Evolutionary conservation across 2,113 vertebrate genomes (phyloP).

Genomic region (Egretta garzetta): DNA sequence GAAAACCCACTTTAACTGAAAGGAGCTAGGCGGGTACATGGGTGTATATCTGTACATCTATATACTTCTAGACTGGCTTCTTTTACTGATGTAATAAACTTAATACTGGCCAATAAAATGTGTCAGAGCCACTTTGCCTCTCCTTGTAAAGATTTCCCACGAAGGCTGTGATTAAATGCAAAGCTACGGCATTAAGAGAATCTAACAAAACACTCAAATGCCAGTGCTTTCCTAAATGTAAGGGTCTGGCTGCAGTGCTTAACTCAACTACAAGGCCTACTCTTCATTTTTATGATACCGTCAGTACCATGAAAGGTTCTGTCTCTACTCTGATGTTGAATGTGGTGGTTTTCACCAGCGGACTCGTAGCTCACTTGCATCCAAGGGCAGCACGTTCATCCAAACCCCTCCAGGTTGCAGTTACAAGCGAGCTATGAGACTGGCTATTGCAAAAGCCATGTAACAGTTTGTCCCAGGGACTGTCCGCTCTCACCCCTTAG

Average conservation of each 20-base stretch:
- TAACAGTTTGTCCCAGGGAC: not conserved
- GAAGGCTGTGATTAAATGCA: not conserved
- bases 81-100: not conserved
- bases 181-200: not conserved
- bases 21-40: not conserved
- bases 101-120: constrained; percentile 13
- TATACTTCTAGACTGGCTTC: not conserved
- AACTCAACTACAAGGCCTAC: not conserved
- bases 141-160: constrained; percentile 8
- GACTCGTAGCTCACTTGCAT: not conserved
- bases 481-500: not conserved
- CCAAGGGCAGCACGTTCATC: not conserved
- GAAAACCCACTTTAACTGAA: not conserved
- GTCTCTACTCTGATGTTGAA: not conserved
- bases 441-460: not conserved
- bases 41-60: not conserved
- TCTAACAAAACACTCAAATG: not conserved
- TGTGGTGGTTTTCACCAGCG: not conserved
- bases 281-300: not conserved
- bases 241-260: not conserved
- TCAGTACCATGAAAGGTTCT: not conserved
- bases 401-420: not conserved
- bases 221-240: not conserved
- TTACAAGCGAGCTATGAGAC: not conserved
- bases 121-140: constrained; percentile 2